These are phyloP conservation scores for Columba janthina DNA, from an alignment of 2,113 vertebrate genomes.

Conservation along the genomic window DNA sequence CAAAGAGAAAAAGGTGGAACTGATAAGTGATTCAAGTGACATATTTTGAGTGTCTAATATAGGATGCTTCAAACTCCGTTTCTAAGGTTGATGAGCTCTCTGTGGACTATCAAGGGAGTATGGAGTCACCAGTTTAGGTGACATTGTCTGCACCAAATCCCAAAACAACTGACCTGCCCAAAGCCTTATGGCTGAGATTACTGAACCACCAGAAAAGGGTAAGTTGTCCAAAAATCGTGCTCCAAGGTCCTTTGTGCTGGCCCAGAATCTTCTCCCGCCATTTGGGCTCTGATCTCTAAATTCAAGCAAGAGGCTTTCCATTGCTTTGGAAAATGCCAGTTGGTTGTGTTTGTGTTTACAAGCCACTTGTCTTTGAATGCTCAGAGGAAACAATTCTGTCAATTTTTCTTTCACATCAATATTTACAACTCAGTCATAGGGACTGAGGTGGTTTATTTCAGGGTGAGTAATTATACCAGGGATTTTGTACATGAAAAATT, in stretches of 20 bases:
- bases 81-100: background rate
- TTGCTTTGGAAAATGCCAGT: background rate
- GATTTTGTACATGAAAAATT: background rate
- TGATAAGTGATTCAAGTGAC: background rate
- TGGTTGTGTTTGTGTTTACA: background rate
- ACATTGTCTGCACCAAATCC: background rate
- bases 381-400: background rate
- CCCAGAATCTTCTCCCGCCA: background rate
- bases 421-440: background rate
- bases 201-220: background rate
- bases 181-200: background rate
- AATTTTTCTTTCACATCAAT: background rate
- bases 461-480: background rate
- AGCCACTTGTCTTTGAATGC: background rate
- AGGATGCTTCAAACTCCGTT: background rate
- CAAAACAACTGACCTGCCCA: background rate
- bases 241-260: background rate
- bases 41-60: background rate
- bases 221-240: background rate
- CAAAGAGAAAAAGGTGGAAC: background rate
- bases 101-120: background rate
- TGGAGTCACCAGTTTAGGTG: background rate
- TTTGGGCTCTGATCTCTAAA: background rate
- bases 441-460: background rate
- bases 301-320: background rate